Base-by-base conservation (phyloP, 2,113 vertebrate genomes). In the Murina feae region DNA sequence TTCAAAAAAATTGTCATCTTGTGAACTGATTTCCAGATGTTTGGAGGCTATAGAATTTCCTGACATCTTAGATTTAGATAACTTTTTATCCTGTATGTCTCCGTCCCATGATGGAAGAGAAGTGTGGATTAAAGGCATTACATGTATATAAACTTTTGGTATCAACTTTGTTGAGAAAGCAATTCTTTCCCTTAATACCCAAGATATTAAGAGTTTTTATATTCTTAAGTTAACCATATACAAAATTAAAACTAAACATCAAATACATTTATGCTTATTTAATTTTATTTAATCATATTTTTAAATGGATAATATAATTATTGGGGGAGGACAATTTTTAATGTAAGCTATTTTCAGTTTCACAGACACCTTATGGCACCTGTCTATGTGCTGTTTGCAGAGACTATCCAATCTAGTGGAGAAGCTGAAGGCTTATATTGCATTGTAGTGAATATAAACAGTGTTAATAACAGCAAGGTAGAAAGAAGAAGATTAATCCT, bases 1-100 rank as follows among this genome's bases (percentile, higher is more conserved):
- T 84, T 71, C 75, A 93, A 87, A 97, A 97, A 97, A 96, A 97
- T 96, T 96, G 89, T 89, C 91, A 55, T 97, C 94, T 94, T 95
- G 87, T 96, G 93, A 97, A 97, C 96, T 96, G 92, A 97, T 98
- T 98, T 98, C 97, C 97, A 98, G 97, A 98, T 98, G 94, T 97
- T 98, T 98, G 97, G 96, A 97, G 98, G 97, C 97, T 97, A 98
- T 98, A 97, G 95, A 97, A 97, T 98, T 98, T 98, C 97, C 97
- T 98, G 97, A 97, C 97, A 98, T 96, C 97, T 97, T 98, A 96
- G 96, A 97, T 98, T 98, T 98, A 98, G 96, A 95, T 98, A 96
- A 97, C 98, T 98, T 98, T 98, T 97, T 89, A 97, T 97, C 98
- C 97, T 98, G 95, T 98, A 97, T 97, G 91, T 96, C 30, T 97